Evolutionary conservation across 2,888 invertebrate species (phyloP), one percentile per base, ranked within the genome.

Genomic region (Noctua janthina): DNA sequence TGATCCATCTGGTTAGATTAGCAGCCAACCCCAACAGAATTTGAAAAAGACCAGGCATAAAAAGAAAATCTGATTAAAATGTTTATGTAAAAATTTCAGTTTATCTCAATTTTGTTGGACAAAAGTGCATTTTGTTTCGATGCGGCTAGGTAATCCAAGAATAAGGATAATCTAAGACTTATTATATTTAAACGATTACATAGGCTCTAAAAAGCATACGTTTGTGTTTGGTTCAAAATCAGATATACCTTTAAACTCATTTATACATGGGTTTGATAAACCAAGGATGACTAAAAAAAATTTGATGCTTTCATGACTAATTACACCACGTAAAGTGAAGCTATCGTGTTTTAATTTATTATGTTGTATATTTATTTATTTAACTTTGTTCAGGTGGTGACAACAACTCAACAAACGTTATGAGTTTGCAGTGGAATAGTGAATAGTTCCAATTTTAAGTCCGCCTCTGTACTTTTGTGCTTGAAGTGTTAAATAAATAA

Each of bases 271-370:
- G 15, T 56, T 51, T 35, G 49, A 69, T 81, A 78, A 10, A 81
- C 69, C 64, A 81, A 84, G 49, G 66, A 59, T 59, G 69, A 79
- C 54, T 84, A n/a, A 62, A 82, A 5, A 59, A 82, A 56, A 54
- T 7, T 62, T 46, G 0, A 64, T 20, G 8, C 17, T 64, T 6
- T 51, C 15, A 3, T 62, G 20, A 64, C 5, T 15, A 68, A 54
- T 56, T 10, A 43, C 23, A 56, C 54, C 54, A 56, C 20, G 7
- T 68, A 11, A 56, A 71, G 59, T 54, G 5, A 54, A 56, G 15
- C 23, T 35, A 29, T 13, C 39, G 15, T 15, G 17, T 7, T 35
- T 29, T 4, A 17, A 59, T 73, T 43, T 17, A 56, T 49, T 71
- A n/a, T 20, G 11, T 51, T 39, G 23, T 17, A 20, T 39, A 39